phyloP scores from a whole-genome alignment of 2,888 invertebrate species.

The Scaptodrosophila latifasciaeformis region DNA sequence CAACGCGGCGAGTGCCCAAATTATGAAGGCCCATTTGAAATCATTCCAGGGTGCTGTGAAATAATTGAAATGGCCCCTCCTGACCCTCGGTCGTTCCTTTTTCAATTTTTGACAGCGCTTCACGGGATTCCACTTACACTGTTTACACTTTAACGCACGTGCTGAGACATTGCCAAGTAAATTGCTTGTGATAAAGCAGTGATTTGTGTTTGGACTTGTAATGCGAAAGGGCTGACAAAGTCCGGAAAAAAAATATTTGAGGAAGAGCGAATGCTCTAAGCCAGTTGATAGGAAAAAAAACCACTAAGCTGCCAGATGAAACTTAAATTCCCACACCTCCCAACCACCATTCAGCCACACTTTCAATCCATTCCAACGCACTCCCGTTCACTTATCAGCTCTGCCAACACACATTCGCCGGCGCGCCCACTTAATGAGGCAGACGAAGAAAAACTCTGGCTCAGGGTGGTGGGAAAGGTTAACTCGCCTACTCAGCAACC shows the following conservation, averaged over 20 bases:
- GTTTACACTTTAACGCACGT: constrained; percentile 3
- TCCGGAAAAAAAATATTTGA: too few relatives aligned
- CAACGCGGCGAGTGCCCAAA: background rate
- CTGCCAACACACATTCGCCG: constrained; percentile 1
- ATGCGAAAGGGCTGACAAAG: background rate
- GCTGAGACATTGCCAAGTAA: background rate
- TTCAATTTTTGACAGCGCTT: background rate
- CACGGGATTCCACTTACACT: background rate
- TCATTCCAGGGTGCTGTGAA: background rate
- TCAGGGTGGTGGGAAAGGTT: constrained; percentile 1
- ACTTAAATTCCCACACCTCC: background rate
- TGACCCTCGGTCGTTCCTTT: background rate
- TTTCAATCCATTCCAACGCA: background rate
- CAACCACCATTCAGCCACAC: background rate
- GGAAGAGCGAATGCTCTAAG: too few relatives aligned
- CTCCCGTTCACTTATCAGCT: constrained; percentile 1
- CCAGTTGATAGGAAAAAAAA: too few relatives aligned
- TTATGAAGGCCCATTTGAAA: background rate
- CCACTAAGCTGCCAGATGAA: constrained; percentile 1
- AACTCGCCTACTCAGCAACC: background rate
- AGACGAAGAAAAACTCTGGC: background rate
- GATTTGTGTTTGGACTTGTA: background rate
- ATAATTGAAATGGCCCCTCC: constrained; percentile 1
- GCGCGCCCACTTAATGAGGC: constrained; percentile 5
- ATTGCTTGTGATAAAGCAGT: background rate